Evolutionary conservation across 2,797 vertebrate species (phyloP).

Genomic region (Malurus leucopterus): DNA sequence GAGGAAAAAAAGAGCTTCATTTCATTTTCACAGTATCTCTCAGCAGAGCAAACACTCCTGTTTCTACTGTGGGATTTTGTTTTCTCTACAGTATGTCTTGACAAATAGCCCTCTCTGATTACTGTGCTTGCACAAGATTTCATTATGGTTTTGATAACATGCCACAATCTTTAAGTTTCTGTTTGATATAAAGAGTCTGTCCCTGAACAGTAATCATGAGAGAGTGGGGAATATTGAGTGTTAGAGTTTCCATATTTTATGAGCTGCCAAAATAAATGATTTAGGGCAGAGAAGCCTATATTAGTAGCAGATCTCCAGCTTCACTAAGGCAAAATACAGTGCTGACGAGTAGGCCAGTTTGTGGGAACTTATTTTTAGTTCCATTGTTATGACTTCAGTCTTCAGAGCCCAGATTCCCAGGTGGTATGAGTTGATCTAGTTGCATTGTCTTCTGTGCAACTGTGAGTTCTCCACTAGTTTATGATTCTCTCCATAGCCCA

Average conservation of each 20-base stretch:
- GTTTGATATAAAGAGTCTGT: constrained; percentile 58
- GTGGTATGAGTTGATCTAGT: constrained; percentile 2
- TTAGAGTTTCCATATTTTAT: constrained; percentile 66
- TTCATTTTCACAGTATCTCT: constrained; percentile 58
- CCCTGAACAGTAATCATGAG: constrained; percentile 56
- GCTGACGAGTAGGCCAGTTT: constrained; percentile 31
- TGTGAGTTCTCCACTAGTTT: background rate
- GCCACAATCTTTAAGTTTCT: constrained; percentile 64
- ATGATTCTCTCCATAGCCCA: background rate
- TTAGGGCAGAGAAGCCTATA: constrained; percentile 44
- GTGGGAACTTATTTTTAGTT: constrained; percentile 52
- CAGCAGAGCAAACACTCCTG: constrained; percentile 31
- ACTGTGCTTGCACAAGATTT: constrained; percentile 61
- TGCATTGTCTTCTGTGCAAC: background rate
- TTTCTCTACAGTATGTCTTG: constrained; percentile 56
- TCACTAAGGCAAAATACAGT: constrained; percentile 37
- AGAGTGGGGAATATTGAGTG: constrained; percentile 59
- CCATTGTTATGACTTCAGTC: constrained; percentile 26
- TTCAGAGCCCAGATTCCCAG: constrained; percentile 29
- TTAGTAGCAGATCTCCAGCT: constrained; percentile 59
- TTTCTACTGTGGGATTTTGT: constrained; percentile 65
- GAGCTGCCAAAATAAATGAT: constrained; percentile 67
- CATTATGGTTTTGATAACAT: constrained; percentile 68
- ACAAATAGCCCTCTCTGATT: constrained; percentile 67
- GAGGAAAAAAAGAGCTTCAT: constrained; percentile 32